Base-by-base conservation (phyloP, 2,113 vertebrate species). In the Trichechus manatus region DNA sequence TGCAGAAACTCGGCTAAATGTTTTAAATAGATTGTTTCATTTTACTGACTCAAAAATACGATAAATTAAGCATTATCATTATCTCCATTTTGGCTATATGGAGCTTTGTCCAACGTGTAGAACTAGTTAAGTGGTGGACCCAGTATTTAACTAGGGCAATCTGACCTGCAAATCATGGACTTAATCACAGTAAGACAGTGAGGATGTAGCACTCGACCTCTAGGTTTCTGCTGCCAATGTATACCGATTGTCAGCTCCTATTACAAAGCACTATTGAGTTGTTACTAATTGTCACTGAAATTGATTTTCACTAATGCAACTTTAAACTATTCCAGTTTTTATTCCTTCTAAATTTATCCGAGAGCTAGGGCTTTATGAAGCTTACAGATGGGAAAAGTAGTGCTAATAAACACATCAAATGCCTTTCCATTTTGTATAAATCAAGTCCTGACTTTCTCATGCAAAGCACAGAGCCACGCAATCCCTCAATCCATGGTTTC, bases 211-310 rank as follows among this genome's bases (percentile, higher is more conserved):
- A 68, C 10, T 29, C n/a, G 27, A n/a, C 17, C 20, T 27, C 7
- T 10, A 25, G 15, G 59, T 59, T 79, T 86, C n/a, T 42, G 27
- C 17, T 63, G n/a, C 70, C 39, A 27, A 63, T 70, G 0, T 42
- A 23, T 63, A 82, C 10, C 50, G 27, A 68, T 6, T 56, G 15
- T 77, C 44, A 74, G 39, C 23, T 85, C 7, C 74, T 61, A 22
- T 31, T 42, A 11, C 33, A 80, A 61, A 78, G 86, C 10, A 84
- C 7, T 87, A 91, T 63, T 80, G 36, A 70, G 6, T 90, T 92
- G 63, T 53, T 89, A 50, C n/a, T 89, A 94, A 97, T 70, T 95
- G 64, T 74, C 22, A 53, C 74, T 74, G 42, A 85, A 89, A 84
- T 44, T 88, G 91, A 92, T 77, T 89, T 89, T 92, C 68, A 95